Evolutionary conservation across 2,888 invertebrate species (phyloP), one percentile per base, ranked within the genome.

Genomic region (Rotaria magnacalcarata): DNA sequence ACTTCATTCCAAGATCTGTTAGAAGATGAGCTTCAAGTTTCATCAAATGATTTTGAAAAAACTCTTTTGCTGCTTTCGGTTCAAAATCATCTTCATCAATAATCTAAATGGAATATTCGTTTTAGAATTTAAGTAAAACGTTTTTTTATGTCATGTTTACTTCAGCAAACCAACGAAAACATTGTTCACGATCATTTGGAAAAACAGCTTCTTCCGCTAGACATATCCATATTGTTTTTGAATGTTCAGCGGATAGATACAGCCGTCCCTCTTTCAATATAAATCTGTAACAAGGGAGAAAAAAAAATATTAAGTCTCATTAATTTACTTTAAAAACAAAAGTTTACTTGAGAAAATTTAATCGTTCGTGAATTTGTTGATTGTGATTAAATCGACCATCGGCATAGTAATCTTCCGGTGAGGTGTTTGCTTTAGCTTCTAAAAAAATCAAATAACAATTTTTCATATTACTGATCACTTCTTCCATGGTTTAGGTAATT

Each of bases 101-200:
- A n/a, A 80, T 80, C 43, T 47, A 47, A 80, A 80, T 47, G 24
- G 2, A 21, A 21, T 5, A 47, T 24, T 43, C 0, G 4, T 41
- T 80, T 3, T n/a, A 7, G 16, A 3, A 41, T 0, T 2, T 5
- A 11, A 74, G 1, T 41, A 21, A 2, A 21, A 47, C 16, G 24
- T n/a, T 47, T n/a, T n/a, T 34, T 80, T 41, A 34, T 34, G 34
- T 34, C 34, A 34, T 34, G 34, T 56, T 87, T 89, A 91, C 91
- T 90, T 97, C 97, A 74, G 96, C 96, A 92, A 97, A 97, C 97
- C 97, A 97, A 89, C 96, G 95, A 92, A 97, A 98, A 91, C 97
- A 97, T 56, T 96, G 96, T 91, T 98, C 97, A 67, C 97, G 93
- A 91, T 98, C 97, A 2, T 94, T 94, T 21, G 94, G 93, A 91